Evolutionary conservation across 2,113 vertebrate species (phyloP).

Genomic region (Thomomys bottae): DNA sequence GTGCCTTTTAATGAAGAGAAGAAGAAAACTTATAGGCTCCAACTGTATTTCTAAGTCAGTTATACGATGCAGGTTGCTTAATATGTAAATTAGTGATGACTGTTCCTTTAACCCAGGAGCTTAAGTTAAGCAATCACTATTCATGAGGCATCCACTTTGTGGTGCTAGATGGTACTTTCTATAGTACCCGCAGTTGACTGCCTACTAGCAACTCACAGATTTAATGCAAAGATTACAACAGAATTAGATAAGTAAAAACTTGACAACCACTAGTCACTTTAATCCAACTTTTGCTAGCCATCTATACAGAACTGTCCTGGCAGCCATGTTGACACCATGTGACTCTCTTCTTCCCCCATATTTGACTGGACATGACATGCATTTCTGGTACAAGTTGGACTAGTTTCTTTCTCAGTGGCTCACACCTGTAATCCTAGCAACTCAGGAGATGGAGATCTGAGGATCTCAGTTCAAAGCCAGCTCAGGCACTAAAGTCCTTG

Average conservation of each 20-base stretch:
- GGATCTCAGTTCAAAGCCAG: too few relatives aligned
- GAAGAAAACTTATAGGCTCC: background rate
- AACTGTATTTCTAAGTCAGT: conserved; percentile 30
- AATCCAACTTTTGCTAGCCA: background rate
- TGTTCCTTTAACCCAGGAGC: background rate
- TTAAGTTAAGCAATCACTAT: conserved; percentile 16
- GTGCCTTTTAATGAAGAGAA: conserved; percentile 9
- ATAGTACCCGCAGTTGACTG: background rate
- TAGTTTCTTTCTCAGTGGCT: background rate
- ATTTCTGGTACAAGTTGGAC: background rate
- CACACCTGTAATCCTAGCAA: too few relatives aligned
- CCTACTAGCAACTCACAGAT: background rate
- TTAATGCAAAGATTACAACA: conserved; percentile 1
- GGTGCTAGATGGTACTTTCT: background rate
- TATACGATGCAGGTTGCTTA: background rate
- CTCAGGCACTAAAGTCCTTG: too few relatives aligned
- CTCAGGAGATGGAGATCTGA: too few relatives aligned
- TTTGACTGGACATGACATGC: background rate
- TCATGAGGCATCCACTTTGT: background rate
- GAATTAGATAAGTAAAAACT: background rate
- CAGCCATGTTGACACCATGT: background rate
- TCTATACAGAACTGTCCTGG: background rate
- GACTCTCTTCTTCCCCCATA: background rate
- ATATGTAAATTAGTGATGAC: background rate
- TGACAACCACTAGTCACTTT: background rate